A percentile compares a stretch with the other conserved stretches of the same genome.
phyloP scores from a whole-genome alignment of 2,888 invertebrate genomes.

The Plagodis pulveraria region DNA sequence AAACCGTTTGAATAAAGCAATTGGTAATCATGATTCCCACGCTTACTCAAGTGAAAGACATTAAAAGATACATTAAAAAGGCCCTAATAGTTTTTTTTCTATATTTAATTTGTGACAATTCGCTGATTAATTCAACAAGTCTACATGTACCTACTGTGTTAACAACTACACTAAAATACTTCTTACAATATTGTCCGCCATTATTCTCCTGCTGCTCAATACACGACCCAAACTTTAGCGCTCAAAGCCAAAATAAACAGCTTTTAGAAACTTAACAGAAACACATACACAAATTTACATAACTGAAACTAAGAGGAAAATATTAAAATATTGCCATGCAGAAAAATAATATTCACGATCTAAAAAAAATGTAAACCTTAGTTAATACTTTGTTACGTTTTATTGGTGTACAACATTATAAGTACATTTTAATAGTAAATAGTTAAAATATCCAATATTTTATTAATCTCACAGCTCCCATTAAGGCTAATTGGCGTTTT shows the following conservation, averaged over 20 bases:
- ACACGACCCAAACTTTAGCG: constrained; percentile 39
- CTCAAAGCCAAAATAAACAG: constrained; percentile 12
- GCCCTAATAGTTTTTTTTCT: background rate
- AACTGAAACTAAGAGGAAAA: background rate
- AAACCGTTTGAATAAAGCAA: too few species aligned
- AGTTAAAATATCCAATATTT: constrained; percentile 47
- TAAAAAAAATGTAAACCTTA: constrained; percentile 6
- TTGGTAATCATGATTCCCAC: too few species aligned
- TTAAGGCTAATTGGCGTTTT: constrained; percentile 77
- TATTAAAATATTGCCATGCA: too few species aligned
- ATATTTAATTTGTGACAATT: background rate
- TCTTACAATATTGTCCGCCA: constrained; percentile 69
- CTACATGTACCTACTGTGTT: constrained; percentile 25
- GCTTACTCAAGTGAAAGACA: too few species aligned
- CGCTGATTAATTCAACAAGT: constrained; percentile 27
- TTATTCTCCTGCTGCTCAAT: constrained; percentile 78
- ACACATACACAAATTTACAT: background rate
- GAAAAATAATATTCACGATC: background rate
- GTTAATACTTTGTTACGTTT: constrained; percentile 11
- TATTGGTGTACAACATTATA: constrained; percentile 5
- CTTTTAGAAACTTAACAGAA: too few species aligned
- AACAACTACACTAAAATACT: constrained; percentile 32
- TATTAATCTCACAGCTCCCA: constrained; percentile 79
- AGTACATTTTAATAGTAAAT: constrained; percentile 14
- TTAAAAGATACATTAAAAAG: background rate